These are phyloP conservation scores for Cairina moschata DNA, from an alignment of 2,113 vertebrate species.

Conservation along the genomic window DNA sequence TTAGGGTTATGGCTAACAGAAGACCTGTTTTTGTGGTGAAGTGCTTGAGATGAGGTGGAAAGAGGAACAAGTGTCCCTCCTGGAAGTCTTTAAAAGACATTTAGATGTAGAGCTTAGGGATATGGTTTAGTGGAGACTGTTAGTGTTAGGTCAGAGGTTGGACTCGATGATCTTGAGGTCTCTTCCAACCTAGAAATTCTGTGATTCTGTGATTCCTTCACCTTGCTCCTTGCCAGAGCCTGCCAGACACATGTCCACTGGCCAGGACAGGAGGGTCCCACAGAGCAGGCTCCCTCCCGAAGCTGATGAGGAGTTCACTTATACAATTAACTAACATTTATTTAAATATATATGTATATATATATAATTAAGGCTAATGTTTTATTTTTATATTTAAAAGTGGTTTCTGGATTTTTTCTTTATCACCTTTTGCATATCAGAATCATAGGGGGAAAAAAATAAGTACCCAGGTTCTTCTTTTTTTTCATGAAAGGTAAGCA, in stretches of 20 bases:
- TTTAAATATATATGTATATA: neutral
- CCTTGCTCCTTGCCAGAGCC: neutral
- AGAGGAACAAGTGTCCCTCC: neutral
- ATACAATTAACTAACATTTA: neutral
- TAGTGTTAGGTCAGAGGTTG: no score
- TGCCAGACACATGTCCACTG: no score
- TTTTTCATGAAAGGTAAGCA: neutral
- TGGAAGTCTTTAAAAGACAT: no score
- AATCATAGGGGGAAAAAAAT: neutral
- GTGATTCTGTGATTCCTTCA: no score
- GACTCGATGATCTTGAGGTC: no score
- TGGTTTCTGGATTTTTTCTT: neutral
- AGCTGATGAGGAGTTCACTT: neutral
- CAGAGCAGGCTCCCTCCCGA: neutral
- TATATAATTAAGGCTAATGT: neutral
- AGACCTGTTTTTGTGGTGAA: neutral
- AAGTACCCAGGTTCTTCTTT: neutral
- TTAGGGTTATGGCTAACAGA: neutral
- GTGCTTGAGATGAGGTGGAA: neutral
- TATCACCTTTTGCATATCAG: neutral
- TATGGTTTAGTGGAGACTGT: no score
- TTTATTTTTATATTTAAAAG: neutral
- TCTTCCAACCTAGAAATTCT: no score
- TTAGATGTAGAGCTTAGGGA: no score
- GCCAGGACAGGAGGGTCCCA: neutral